Percentiles rank a stretch among this genome's conserved stretches.
Evolutionary conservation across 30 jellyfish, hydroid and myxozoan genomes (phyloP).

Genomic region (Aurelia aurita complex sp. Pacific): DNA sequence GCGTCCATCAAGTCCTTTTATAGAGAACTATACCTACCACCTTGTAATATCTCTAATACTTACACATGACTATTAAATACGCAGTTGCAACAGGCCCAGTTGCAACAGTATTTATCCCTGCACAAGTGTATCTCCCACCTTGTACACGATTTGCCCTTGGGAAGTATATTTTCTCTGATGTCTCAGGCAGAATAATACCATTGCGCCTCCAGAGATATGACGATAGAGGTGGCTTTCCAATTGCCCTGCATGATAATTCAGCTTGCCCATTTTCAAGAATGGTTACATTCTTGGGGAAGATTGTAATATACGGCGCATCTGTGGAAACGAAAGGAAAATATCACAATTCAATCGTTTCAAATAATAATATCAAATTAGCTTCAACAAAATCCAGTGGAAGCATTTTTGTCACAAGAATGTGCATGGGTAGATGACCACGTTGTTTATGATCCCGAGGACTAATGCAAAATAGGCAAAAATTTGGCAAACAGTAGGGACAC

Average conservation of each 20-base stretch:
- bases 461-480: too few relatives aligned
- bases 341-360: too few relatives aligned
- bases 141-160: slow-evolving; percentile 50
- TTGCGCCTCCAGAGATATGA: slow-evolving; percentile 63
- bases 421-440: too few relatives aligned
- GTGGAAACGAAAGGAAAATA: too few relatives aligned
- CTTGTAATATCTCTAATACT: slow-evolving; percentile 18
- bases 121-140: slow-evolving; percentile 85
- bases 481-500: too few relatives aligned
- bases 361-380: too few relatives aligned
- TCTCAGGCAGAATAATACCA: slow-evolving; percentile 24
- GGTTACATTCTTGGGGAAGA: slow-evolving; percentile 64
- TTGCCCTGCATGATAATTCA: slow-evolving; percentile 72
- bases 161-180: slow-evolving; percentile 31
- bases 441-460: too few relatives aligned
- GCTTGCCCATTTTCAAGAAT: slow-evolving; percentile 54
- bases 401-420: too few relatives aligned
- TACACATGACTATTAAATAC: slow-evolving; percentile 75
- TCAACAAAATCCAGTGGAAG: too few relatives aligned
- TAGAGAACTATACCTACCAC: not conserved
- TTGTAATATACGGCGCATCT: slow-evolving; percentile 76
- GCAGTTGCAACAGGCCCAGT: slow-evolving; percentile 76
- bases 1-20: too few relatives aligned
- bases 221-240: slow-evolving; percentile 79
- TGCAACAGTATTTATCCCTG: slow-evolving; percentile 84